Evolutionary conservation across 2,888 invertebrate species (phyloP), one percentile per base, ranked within the genome.

Genomic region (Macrosiphum euphorbiae): DNA sequence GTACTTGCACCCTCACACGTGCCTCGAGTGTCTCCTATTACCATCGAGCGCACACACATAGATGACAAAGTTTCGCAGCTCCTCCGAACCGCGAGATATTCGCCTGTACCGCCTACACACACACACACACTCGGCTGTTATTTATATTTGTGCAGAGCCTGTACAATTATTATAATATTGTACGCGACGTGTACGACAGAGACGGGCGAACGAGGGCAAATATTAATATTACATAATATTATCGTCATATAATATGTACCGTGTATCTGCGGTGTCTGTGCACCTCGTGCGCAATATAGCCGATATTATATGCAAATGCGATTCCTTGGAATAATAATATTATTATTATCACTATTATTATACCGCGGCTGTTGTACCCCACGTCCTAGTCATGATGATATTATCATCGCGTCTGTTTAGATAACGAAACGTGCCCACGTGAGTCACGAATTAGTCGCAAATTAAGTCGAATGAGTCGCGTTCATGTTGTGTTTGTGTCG

Each of bases 131-230:
- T 13, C 67, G 1, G n/a, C 1, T 20, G 78, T 78, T 78, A 78
- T 35, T 78, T 78, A 35, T 78, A 78, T 78, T 87, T 87, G 47
- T 87, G 50, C 52, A 78, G 35, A 20, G 78, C 35, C 16, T 78
- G 50, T n/a, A 52, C 50, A 50, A 87, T 87, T n/a, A 87, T 87
- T 50, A 87, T 87, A n/a, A 50, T 87, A 35, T 87, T 87, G n/a
- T 87, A 13, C 13, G 13, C 8, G 2, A 35, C 20, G 20, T 16
- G n/a, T 58, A 28, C 3, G 3, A 20, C 20, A 20, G 78, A 78
- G 35, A 20, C 2, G 78, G 35, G 47, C 47, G 47, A 47, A 47
- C 11, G 47, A 47, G 47, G 47, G 78, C 35, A 35, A 78, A 78
- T 61, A n/a, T n/a, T 61, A 61, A 61, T 35, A 35, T 5, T 2